Evolutionary conservation across 2,113 vertebrate species (phyloP), one percentile per base, ranked within the genome.

Genomic region (Clarias macrocephalus): DNA sequence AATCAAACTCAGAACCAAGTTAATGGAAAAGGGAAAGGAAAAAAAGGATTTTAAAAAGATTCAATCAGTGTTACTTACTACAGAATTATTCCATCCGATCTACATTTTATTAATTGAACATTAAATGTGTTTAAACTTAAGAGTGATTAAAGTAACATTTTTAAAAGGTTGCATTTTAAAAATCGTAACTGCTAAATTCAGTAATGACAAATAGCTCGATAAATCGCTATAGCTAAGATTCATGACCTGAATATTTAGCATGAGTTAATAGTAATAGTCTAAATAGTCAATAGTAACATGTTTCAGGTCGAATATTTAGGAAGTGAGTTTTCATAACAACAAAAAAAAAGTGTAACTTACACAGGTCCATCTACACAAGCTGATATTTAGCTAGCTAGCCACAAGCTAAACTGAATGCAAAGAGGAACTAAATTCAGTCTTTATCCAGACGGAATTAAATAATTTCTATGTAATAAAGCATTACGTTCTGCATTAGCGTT

Each of bases 331-430:
- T 18, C 19, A 28, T n/a, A n/a, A 65, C 13, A 5, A 11, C n/a
- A 10, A 23, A 72, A 10, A 23, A 72, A 42, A 23, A n/a, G 1
- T 52, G 9, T 7, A 48, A 48, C 48, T 7, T 48, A 76, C 48
- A n/a, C 73, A 13, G 21, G 28, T 84, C n/a, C 65, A 84, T 8
- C 10, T 56, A 30, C n/a, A 65, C 37, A 25, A 83, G 28, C 82
- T 72, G 48, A 54, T 23, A 56, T 7, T 21, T 25, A 25, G 54
- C 54, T 68, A 83, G 62, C 25, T 84, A 84, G 56, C 28, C 28
- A 73, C 19, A 59, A 84, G 82, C 65, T 70, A 70, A 70, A 59
- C 68, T 59, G n/a, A 56, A 72, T 13, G 33, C 56, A 85, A 68
- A 66, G 75, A n/a, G 12, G n/a, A 66, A 5, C 18, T 18, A 30